Percentiles rank a stretch among this genome's conserved stretches.
These are phyloP conservation scores for Anarrhichthys ocellatus DNA, from an alignment of 2,113 vertebrate species.

Conservation along the genomic window DNA sequence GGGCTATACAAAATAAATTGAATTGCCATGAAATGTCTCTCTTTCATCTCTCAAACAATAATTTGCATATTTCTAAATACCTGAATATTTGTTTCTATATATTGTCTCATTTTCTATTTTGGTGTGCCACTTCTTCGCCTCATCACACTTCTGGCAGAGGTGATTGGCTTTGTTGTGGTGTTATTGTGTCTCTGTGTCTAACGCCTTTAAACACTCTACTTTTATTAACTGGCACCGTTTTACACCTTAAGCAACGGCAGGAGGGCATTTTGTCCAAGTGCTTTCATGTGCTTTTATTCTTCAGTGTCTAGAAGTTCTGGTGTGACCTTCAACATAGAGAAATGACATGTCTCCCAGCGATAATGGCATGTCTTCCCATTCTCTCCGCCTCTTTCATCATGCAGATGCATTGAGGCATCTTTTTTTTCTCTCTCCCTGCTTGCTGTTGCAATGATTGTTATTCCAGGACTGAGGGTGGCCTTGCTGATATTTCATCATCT, in stretches of 20 bases:
- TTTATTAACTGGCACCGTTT: constrained; percentile 7
- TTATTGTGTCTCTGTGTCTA: background rate
- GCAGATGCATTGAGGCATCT: constrained; percentile 4
- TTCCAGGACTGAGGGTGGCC: constrained; percentile 42
- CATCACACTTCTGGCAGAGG: background rate
- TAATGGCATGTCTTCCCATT: constrained; percentile 37
- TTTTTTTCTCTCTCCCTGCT: background rate
- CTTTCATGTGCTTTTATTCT: constrained; percentile 16
- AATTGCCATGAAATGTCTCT: background rate
- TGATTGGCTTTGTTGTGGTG: background rate
- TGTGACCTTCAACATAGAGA: constrained; percentile 41
- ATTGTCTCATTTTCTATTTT: background rate
- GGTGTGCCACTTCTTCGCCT: background rate
- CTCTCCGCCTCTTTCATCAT: constrained; percentile 39
- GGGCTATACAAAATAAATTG: too few species aligned
- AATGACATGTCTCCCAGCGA: constrained; percentile 32
- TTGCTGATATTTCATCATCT: constrained; percentile 49
- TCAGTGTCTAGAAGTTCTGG: constrained; percentile 12
- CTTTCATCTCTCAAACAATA: background rate
- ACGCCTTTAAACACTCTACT: constrained; percentile 3
- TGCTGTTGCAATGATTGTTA: constrained; percentile 25
- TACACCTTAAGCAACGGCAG: too few species aligned
- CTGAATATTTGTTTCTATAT: background rate
- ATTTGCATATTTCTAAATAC: background rate
- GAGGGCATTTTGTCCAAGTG: constrained; percentile 17